Evolutionary conservation across 2,888 invertebrate genomes (phyloP), one percentile per base, ranked within the genome.

Genomic region (Drosophila vallismaia): DNA sequence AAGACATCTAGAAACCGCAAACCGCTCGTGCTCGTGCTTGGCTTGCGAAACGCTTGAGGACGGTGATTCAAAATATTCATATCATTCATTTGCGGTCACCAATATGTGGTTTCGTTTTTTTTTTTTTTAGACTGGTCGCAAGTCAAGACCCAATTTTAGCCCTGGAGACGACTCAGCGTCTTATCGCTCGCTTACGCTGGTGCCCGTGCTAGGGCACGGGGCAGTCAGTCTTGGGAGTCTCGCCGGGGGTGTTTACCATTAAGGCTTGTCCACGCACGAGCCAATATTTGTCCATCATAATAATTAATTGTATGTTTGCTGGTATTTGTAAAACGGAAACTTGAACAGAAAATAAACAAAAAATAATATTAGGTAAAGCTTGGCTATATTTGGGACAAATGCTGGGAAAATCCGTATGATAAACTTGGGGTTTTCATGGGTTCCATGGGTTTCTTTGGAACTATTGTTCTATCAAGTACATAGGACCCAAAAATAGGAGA

Each of bases 271-370:
- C 80, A 71, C 74, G 58, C 70, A 33, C 45, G 26, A 14, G 33
- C 59, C 53, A 57, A 58, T 71, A 71, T 71, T 71, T 48, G 42
- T 33, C 51, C 38, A 64, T 71, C 33, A 54, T 68, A 70, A 69
- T 69, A 48, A 54, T 60, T 69, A 69, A 28, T 53, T 63, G 62
- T 42, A 51, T 66, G 58, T 53, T 60, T 53, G 52, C 54, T 36
- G 45, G 58, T 76, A 63, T 79, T 74, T 64, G 54, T 40, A 69
- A 79, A 77, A 70, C 82, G 82, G 82, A 82, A 81, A 85, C 75
- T 68, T 51, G 57, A 36, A 59, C 28, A 59, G 33, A 45, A 19
- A 10, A n/a, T 6, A 55, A 48, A 31, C 42, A 58, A 31, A 28
- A 10, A 46, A 44, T 4, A 33, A 24, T 10, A 36, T 36, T 33